Conservation (phyloP, 2,797 vertebrate species). For the Hypotaenidia okinawae region DNA sequence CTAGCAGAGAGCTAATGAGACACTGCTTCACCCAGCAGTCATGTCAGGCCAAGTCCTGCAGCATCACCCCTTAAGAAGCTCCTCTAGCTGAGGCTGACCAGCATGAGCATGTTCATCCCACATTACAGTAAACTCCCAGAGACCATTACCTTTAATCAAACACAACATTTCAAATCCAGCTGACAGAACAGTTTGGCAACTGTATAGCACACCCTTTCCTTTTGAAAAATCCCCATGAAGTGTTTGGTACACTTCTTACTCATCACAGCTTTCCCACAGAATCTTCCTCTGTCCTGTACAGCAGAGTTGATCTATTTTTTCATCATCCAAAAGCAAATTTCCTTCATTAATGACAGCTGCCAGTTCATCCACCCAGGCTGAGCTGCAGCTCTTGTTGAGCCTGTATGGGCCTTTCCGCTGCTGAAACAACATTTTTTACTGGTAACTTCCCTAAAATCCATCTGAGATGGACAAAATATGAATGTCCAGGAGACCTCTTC, state of each 20-base stretch:
- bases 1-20: background rate
- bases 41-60: background rate
- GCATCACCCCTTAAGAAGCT: background rate
- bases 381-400: background rate
- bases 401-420: background rate
- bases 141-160: background rate
- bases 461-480: background rate
- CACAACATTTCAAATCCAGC: background rate
- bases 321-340: background rate
- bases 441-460: background rate
- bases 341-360: background rate
- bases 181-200: background rate
- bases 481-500: background rate
- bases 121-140: background rate
- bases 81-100: background rate
- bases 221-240: conserved; percentile 21
- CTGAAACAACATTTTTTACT: background rate
- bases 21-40: background rate
- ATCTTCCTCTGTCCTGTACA: background rate
- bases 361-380: background rate
- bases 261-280: background rate
- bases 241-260: background rate
- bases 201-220: background rate
- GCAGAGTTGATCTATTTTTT: background rate
- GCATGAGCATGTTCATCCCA: background rate